Evolutionary conservation across 2,888 invertebrate species (phyloP).

Genomic region (Sinopyrophorus schimmeli): DNA sequence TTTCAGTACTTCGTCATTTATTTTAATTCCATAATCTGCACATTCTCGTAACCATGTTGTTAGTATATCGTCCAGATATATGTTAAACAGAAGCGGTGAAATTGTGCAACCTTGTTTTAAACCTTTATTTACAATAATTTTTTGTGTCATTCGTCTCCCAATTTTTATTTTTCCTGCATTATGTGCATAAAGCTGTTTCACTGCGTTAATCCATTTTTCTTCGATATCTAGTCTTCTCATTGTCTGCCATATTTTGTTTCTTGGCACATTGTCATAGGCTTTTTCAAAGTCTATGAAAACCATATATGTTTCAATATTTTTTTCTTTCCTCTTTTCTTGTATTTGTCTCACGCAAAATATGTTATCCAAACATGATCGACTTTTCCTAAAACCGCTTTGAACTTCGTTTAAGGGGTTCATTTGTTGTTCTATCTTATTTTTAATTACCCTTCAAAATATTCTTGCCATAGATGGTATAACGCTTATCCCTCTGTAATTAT

Average conservation of each 20-base stretch:
- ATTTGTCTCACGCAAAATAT: constrained; percentile 1
- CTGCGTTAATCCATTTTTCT: constrained; percentile 1
- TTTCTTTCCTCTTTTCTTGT: constrained; percentile 2
- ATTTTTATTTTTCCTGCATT: constrained; percentile 5
- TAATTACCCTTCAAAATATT: constrained; percentile 1
- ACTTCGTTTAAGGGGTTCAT: neutral
- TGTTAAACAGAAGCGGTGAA: neutral
- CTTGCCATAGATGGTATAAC: neutral
- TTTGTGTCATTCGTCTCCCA: constrained; percentile 1
- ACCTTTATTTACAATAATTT: neutral
- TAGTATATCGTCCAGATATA: neutral
- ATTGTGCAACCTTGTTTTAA: constrained; percentile 7
- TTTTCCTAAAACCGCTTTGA: constrained; percentile 1
- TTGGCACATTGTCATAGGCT: constrained; percentile 1
- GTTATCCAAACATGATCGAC: neutral
- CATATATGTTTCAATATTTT: constrained; percentile 1
- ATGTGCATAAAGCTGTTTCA: neutral
- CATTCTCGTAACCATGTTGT: neutral
- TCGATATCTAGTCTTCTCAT: neutral
- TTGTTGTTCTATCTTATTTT: neutral
- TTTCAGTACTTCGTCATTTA: no score
- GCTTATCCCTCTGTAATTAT: neutral
- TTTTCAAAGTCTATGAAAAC: constrained; percentile 4
- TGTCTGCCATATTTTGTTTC: neutral
- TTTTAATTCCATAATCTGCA: no score